Percentiles rank a stretch among this genome's conserved stretches.
Conservation (phyloP, 1,140 invertebrate genomes). For the Popillia japonica region DNA sequence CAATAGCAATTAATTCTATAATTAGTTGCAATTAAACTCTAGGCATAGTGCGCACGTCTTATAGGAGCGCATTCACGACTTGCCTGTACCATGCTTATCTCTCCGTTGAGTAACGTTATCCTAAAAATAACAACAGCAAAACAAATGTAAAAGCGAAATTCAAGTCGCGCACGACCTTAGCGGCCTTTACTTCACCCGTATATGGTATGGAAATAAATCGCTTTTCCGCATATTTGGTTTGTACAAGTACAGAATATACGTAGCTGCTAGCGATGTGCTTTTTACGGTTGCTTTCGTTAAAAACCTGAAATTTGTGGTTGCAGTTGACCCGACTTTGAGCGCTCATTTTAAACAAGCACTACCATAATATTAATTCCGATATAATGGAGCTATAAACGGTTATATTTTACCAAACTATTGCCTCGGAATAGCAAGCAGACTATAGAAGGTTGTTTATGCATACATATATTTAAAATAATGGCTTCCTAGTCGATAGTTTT, state of each 20-base stretch:
- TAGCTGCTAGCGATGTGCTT: background rate
- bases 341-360: background rate
- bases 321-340: background rate
- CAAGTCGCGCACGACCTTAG: constrained; percentile 4
- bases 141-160: constrained; percentile 30
- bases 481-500: no score
- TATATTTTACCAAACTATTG: no score
- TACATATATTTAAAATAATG: no score
- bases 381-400: no score
- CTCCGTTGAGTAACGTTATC: constrained; percentile 13
- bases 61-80: background rate
- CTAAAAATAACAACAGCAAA: constrained; percentile 26
- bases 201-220: constrained; percentile 2
- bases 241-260: background rate
- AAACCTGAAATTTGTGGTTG: background rate
- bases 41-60: background rate
- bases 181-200: constrained; percentile 21
- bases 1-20: background rate
- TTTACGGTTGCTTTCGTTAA: background rate
- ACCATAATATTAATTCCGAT: background rate
- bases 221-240: constrained; percentile 26
- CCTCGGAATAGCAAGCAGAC: no score
- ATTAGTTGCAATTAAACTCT: background rate
- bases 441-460: no score
- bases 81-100: background rate